A percentile compares a stretch with the other conserved stretches of the same genome.
phyloP scores from a whole-genome alignment of 2,113 vertebrate species.

The Microtus ochrogaster region DNA sequence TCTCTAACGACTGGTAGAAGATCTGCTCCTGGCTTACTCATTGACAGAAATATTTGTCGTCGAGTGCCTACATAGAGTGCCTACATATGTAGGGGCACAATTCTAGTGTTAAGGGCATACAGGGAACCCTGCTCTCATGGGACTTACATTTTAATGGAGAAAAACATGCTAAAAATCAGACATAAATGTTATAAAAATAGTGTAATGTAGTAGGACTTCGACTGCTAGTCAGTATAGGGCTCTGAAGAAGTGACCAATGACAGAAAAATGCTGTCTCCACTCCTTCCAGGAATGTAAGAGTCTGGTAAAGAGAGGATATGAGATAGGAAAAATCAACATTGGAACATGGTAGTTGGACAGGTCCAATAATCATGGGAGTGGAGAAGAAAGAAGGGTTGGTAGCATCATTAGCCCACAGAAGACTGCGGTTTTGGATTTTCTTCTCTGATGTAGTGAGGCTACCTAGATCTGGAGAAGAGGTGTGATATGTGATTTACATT shows the following conservation, averaged over 20 bases:
- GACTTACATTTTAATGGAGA: constrained; percentile 37
- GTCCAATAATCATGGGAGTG: background rate
- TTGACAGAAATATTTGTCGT: background rate
- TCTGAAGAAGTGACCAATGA: background rate
- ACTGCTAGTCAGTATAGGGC: background rate
- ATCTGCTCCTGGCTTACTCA: background rate
- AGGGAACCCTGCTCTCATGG: background rate
- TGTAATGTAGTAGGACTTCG: background rate
- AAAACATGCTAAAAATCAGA: background rate
- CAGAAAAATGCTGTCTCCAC: background rate
- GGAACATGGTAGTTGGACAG: background rate
- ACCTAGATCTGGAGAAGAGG: background rate
- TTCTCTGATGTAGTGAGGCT: background rate
- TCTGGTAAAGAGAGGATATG: background rate
- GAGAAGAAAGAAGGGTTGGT: background rate
- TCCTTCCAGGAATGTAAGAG: background rate
- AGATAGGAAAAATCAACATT: background rate
- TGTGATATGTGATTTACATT: background rate
- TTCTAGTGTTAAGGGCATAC: background rate
- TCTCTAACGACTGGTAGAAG: background rate
- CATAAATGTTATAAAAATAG: background rate
- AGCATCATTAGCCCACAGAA: background rate
- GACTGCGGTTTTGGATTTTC: background rate
- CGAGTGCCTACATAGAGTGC: background rate
- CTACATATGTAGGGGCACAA: background rate